Base-by-base conservation (phyloP, 2,797 vertebrate genomes). In the Varecia variegata region DNA sequence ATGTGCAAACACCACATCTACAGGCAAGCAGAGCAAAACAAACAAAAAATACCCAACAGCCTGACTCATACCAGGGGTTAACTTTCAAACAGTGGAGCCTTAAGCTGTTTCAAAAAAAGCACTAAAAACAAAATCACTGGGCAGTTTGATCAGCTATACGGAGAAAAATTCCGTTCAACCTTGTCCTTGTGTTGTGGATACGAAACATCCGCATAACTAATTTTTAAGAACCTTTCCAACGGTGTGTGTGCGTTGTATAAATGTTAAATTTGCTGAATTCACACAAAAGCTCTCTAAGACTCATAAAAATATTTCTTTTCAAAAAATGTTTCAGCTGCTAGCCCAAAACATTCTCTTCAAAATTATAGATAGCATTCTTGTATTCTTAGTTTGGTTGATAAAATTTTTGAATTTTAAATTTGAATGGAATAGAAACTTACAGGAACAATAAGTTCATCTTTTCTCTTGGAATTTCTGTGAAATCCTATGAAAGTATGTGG, bases 371-470 rank as follows among this genome's bases (percentile, higher is more conserved):
- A 71, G 5, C 70, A 47, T 83, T 79, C n/a, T 85, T 18, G 1
- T 23, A 35, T 70, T 60, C 56, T 83, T 67, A 38, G 1, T 83
- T 76, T 54, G 45, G 45, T 68, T 86, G 17, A 30, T 11, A 71
- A 74, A 58, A 18, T 25, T 58, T 87, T 95, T 97, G 87, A 93
- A 96, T 90, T 95, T 96, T 87, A 97, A 90, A 23, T 76, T 86
- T 89, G 45, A 86, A 45, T 45, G 50, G 40, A 84, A 38, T 88
- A 58, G 93, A 90, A 97, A 96, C 54, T 97, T 81, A 27, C 81
- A 97, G 54, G 81, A 97, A 68, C 2, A 92, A 73, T 88, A 97
- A 92, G 80, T 62, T 74, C 50, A 35, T 84, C 17, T 52, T 96
- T 87, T 73, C 79, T 93, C 45, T 89, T 86, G 2, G 32, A 89